Evolutionary conservation across 2,113 vertebrate species (phyloP).

Genomic region (Taxidea taxus): DNA sequence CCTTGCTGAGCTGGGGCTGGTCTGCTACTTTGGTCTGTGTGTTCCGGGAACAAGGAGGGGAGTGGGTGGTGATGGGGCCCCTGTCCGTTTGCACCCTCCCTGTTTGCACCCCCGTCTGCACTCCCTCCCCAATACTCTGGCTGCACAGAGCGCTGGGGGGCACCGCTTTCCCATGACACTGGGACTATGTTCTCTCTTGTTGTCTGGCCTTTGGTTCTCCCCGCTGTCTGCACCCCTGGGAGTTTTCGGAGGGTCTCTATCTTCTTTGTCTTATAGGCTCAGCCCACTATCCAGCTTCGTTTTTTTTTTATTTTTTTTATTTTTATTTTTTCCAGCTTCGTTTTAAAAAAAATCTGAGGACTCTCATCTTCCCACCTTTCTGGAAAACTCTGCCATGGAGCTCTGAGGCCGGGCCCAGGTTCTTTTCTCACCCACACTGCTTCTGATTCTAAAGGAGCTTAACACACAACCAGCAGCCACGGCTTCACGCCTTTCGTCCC

Average conservation of each 20-base stretch:
- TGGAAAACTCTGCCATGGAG: neutral
- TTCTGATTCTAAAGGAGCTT: neutral
- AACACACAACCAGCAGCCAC: accelerated
- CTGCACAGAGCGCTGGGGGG: neutral
- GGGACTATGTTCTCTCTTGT: accelerated
- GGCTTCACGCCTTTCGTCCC: accelerated
- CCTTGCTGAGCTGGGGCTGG: neutral
- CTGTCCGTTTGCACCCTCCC: neutral
- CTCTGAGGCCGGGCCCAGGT: neutral
- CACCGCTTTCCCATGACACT: accelerated
- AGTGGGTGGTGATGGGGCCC: neutral
- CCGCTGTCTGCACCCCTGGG: accelerated
- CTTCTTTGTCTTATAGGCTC: neutral
- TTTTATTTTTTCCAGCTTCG: accelerated
- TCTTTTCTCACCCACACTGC: neutral
- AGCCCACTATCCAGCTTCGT: accelerated
- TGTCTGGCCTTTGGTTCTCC: neutral
- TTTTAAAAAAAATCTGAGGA: neutral
- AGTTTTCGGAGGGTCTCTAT: neutral
- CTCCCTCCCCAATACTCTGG: neutral
- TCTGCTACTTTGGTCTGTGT: neutral
- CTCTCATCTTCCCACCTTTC: neutral
- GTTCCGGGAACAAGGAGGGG: neutral
- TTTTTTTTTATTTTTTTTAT: no score
- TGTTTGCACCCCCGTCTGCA: neutral